phyloP scores from a whole-genome alignment of 2,797 vertebrate species.

The Pseudochirops corinnae region DNA sequence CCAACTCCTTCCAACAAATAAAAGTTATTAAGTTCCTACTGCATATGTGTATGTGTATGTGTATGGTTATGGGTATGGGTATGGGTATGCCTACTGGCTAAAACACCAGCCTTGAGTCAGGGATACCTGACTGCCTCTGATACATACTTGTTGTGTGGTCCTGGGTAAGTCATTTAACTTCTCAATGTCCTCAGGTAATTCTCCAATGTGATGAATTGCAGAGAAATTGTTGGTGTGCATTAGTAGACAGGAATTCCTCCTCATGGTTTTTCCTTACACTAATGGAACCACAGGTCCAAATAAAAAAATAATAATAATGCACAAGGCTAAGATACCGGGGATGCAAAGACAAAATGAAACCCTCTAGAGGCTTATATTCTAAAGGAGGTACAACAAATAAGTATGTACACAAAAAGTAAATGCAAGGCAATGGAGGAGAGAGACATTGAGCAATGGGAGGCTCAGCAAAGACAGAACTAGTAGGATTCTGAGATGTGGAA shows the following conservation, averaged over 20 bases:
- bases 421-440: background rate
- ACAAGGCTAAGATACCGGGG: background rate
- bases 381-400: background rate
- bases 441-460: background rate
- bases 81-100: background rate
- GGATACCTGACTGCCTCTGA: background rate
- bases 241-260: background rate
- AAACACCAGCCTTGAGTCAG: background rate
- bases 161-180: background rate
- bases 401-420: background rate
- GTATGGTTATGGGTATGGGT: too few relatives aligned
- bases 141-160: background rate
- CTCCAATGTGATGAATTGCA: background rate
- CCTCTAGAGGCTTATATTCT: background rate
- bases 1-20: background rate
- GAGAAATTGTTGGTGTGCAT: background rate
- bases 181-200: background rate
- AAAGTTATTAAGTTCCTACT: background rate
- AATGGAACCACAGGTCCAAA: background rate
- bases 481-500: background rate
- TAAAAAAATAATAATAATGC: background rate
- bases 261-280: background rate
- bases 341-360: background rate
- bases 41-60: too few relatives aligned
- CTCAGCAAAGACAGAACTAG: background rate